Evolutionary conservation across 2,113 vertebrate genomes (phyloP), one percentile per base, ranked within the genome.

Genomic region (Oncorhynchus nerka): DNA sequence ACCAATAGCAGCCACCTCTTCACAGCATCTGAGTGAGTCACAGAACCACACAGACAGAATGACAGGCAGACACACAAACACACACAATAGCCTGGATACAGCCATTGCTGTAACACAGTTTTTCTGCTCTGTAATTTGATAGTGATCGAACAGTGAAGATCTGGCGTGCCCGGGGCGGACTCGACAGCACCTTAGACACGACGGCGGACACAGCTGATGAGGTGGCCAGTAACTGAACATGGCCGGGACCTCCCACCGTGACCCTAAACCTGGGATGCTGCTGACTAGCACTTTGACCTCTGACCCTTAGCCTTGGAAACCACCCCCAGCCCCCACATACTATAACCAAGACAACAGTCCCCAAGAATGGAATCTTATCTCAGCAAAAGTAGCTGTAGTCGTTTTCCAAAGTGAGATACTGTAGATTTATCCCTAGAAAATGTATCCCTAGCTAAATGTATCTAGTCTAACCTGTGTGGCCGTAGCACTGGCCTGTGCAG

Each of bases 101-200:
- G 15, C 26, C 67, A 39, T 28, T n/a, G 32, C 19, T 11, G 26
- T 68, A 6, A 70, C 32, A 59, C 11, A 45, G 13, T 48, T 61
- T 15, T 57, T n/a, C 5, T 1, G 68, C 9, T 20, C 7, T 39
- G 12, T 32, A 48, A 81, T 39, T 83, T 88, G 13, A 2, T 88
- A 99, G 97, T 85, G 97, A 99, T 87, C 95, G 95, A 48, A 99
- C 97, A 1, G 97, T 99, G 90, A 96, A 96, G 91, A 98, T 99
- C 88, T 99, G 97, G 97, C 96, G 95, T 70, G 93, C 94, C 28
- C 94, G 95, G 26, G 94, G 92, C 20, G 78, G 93, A 30, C 88
- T 96, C 71, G 97, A 98, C 6, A 92, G 92, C 85, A 78, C 75
- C 71, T 82, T 91, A 13, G 97, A 99, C 72, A 16, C 28, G 59